phyloP scores from a whole-genome alignment of 1,140 invertebrate species.

The Platyscapa corneri region DNA sequence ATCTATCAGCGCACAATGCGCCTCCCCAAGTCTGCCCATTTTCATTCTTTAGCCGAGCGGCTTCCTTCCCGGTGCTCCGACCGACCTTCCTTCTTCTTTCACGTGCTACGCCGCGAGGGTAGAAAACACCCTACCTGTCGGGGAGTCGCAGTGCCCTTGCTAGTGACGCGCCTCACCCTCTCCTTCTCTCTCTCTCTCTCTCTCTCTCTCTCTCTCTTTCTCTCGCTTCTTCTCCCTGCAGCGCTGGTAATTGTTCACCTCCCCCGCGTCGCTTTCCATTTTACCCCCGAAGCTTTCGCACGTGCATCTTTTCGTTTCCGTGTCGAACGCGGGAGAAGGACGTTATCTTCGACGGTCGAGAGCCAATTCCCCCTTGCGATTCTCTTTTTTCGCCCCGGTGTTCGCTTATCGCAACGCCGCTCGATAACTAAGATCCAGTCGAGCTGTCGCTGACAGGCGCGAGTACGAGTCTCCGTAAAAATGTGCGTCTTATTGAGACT shows the following conservation, averaged over 20 bases:
- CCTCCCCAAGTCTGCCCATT: constrained; percentile 48
- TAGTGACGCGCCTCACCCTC: constrained; percentile 6
- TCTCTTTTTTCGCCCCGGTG: background rate
- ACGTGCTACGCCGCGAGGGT: background rate
- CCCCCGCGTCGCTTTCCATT: background rate
- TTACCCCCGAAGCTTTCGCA: background rate
- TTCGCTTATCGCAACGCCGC: background rate
- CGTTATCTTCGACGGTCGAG: background rate
- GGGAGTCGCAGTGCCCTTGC: constrained; percentile 28
- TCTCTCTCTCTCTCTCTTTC: no score
- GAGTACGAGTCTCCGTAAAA: background rate
- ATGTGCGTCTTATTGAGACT: background rate
- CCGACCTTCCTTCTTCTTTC: constrained; percentile 9
- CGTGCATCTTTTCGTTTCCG: background rate
- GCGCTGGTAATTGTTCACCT: constrained; percentile 1
- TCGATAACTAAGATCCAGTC: background rate
- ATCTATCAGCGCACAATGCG: constrained; percentile 75
- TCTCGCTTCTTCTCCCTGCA: no score
- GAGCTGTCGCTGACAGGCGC: constrained; percentile 10
- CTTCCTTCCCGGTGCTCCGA: constrained; percentile 23
- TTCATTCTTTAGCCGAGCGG: constrained; percentile 27
- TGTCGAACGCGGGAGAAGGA: background rate
- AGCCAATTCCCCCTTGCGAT: background rate
- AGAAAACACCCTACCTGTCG: constrained; percentile 39
- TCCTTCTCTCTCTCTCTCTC: no score